Base-by-base conservation (phyloP, 2,888 invertebrate species). In the Carterocephalus palaemon region DNA sequence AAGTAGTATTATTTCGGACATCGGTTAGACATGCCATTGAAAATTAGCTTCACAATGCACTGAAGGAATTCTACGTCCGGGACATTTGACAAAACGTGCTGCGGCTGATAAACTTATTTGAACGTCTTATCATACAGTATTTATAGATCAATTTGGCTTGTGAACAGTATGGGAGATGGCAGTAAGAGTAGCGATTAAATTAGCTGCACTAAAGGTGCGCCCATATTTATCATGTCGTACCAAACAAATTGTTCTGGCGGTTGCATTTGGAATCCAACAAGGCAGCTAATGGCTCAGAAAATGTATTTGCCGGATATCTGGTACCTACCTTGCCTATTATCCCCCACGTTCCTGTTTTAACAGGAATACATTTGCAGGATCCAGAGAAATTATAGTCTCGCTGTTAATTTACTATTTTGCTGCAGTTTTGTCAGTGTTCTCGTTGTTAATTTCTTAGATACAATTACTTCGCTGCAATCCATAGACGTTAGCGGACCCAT, bases 141-240 rank as follows among this genome's bases (percentile, higher is more conserved):
- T 3, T 41, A 33, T 33, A 19, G 41, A 19, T 13, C 1, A 33
- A 26, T 38, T 38, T 23, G 0, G 23, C 26, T 2, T 9, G 15
- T 4, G 7, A 7, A 24, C 23, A 2, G 22, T 9, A 20, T 24
- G 7, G 12, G 5, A 29, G 32, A 28, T 41, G 12, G 40, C 24
- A 2, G 3, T 12, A 24, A 37, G 31, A 46, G 32, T 46, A 40
- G 22, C 26, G 37, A 47, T 50, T 46, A 41, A 46, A 47, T 50
- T 50, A 37, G 41, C 45, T 45, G 40, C 37, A 15, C 36, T 31
- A 37, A 48, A 48, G 33, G 42, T 31, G 48, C 39, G 39, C 45
- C 41, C 47, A 46, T 48, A 51, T 51, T 46, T 43, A 42, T 48
- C 51, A 51, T 48, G 51, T 46, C 47, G n/a, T 26, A 34, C 36